Conservation (phyloP, 2,797 vertebrate species). For the Clarias fuscus region DNA sequence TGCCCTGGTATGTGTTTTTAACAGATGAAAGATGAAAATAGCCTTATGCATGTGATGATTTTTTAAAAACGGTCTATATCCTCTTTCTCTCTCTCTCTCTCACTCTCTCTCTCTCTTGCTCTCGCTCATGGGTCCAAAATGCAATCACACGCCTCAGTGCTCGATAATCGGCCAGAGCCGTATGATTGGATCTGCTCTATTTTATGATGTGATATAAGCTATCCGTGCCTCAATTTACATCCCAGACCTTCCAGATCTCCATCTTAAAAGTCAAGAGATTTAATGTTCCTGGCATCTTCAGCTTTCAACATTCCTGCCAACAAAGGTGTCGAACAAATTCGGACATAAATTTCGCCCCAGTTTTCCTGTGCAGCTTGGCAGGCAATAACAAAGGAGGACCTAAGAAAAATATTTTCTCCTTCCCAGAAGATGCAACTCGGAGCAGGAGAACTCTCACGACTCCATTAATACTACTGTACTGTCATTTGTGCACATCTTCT, state of each 20-base stretch:
- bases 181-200: conserved; percentile 38
- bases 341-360: conserved; percentile 33
- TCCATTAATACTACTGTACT: conserved; percentile 3
- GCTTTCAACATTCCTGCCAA: conserved; percentile 43
- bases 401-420: neutral
- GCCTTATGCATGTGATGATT: neutral
- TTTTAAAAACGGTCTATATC: neutral
- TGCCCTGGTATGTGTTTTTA: neutral
- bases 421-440: neutral
- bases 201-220: conserved; percentile 54
- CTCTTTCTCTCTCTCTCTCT: neutral
- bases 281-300: conserved; percentile 47
- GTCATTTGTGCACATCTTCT: conserved; percentile 12
- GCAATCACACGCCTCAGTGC: conserved; percentile 31
- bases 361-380: conserved; percentile 42
- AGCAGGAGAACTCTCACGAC: neutral
- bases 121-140: conserved; percentile 23
- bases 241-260: conserved; percentile 33
- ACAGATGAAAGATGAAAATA: neutral
- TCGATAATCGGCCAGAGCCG: conserved; percentile 40
- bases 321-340: conserved; percentile 35
- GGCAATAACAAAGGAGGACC: neutral
- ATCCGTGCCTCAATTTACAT: conserved; percentile 41
- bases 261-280: conserved; percentile 53
- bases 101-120: neutral